These are phyloP conservation scores for Scaptomyza parva DNA, from an alignment of 2,888 invertebrate species.

Conservation along the genomic window DNA sequence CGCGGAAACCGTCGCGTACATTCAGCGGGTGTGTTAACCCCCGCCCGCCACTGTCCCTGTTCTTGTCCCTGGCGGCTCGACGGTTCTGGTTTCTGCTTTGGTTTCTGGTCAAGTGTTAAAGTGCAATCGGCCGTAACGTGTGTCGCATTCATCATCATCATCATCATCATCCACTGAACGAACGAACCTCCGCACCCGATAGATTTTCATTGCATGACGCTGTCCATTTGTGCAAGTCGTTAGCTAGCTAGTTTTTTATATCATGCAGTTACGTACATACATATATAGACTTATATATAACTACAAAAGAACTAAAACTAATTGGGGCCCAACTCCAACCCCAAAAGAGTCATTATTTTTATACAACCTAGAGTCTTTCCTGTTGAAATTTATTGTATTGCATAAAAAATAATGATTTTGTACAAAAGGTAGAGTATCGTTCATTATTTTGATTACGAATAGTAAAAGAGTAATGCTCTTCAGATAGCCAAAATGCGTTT, in stretches of 20 bases:
- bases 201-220: constrained; percentile 56
- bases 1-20: constrained; percentile 35
- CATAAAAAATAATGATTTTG: too few relatives aligned
- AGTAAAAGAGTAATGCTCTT: too few relatives aligned
- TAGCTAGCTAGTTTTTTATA: constrained; percentile 29
- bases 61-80: background rate
- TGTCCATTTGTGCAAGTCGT: constrained; percentile 74
- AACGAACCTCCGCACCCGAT: constrained; percentile 37
- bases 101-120: constrained; percentile 74
- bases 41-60: constrained; percentile 11
- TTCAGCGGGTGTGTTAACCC: constrained; percentile 51
- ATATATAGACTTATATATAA: constrained; percentile 32
- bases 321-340: constrained; percentile 32
- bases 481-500: too few relatives aligned
- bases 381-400: background rate
- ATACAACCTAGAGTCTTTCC: too few relatives aligned
- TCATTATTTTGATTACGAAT: too few relatives aligned
- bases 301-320: constrained; percentile 39
- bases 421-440: background rate
- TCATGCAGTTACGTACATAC: constrained; percentile 5
- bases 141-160: constrained; percentile 38
- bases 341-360: constrained; percentile 7
- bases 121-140: constrained; percentile 74
- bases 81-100: constrained; percentile 1
- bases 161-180: background rate